Base-by-base conservation (phyloP, 37 sponge, comb jelly and placozoan species). In the Spongia lamella region DNA sequence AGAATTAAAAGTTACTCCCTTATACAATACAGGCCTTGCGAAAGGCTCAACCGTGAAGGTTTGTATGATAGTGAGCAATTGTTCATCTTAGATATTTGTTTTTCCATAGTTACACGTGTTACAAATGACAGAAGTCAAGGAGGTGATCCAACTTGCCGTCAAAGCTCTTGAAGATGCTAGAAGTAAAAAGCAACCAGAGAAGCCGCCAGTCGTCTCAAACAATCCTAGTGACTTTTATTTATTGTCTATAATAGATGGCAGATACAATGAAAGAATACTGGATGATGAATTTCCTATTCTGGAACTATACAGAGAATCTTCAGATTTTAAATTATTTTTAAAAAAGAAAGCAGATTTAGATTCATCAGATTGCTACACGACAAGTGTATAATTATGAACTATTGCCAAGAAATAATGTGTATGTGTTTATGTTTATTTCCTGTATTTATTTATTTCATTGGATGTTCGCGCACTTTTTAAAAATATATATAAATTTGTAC, bases 31-130 rank as follows among this genome's bases (percentile, higher is more conserved):
- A 53, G 90, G 88, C 11, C 82, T 94, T 1, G 71, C 78, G 0
- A 67, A 52, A 19, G 90, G 90, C 7, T 87, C 91, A 19, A 90
- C 81, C 55, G 95, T 94, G 49, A 94, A 93, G 81, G 85, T 89
- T 47, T 66, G 14, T 29, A 20, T 16, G 27, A 27, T 60, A 60
- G 17, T 20, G 27, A 16, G 27, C 11, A 60, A 16, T 29, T 60
- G 54, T 5, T 19, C 52, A 53, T 52, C 56, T 30, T 11, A 51
- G 22, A 3, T 36, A 37, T 7, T 68, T 21, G 4, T 55, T 31
- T 22, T 13, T 61, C 1, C 49, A 0, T 62, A 85, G 83, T 68
- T 90, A 21, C 80, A 73, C 58, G 62, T 84, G n/a, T 73, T 53
- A 1, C 75, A 24, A 35, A 57, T 36, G 9, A 84, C 86, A 36